Conservation (phyloP, 2,797 vertebrate genomes). For the Pogoniulus pusillus region DNA sequence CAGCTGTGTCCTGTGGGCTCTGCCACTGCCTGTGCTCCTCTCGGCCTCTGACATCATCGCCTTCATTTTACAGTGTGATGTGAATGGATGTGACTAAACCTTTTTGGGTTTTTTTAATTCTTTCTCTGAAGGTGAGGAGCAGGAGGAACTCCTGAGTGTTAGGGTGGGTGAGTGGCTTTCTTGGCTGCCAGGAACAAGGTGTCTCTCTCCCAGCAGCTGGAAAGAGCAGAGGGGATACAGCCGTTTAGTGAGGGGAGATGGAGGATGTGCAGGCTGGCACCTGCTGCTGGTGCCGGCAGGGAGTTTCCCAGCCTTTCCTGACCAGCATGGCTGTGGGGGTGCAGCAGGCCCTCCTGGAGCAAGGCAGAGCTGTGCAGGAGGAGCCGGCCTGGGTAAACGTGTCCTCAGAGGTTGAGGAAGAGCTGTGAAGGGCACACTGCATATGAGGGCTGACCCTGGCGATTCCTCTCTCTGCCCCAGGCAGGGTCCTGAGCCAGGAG, state of each 20-base stretch:
- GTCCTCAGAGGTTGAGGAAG: background rate
- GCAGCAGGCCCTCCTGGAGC: background rate
- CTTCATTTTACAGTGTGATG: conserved; percentile 54
- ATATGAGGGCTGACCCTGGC: rapidly evolving
- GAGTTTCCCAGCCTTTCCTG: background rate
- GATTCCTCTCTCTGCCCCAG: background rate
- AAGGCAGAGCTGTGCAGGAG: background rate
- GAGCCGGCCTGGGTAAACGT: rapidly evolving
- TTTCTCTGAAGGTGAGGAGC: conserved; percentile 12
- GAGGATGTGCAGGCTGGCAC: no score
- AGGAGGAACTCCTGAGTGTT: background rate
- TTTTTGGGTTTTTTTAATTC: background rate
- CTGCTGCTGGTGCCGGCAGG: background rate
- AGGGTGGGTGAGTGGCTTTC: background rate
- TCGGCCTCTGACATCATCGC: background rate
- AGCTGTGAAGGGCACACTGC: background rate
- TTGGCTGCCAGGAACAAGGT: background rate
- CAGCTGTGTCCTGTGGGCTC: background rate
- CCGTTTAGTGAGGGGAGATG: no score
- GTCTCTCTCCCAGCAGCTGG: background rate
- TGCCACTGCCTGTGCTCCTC: background rate
- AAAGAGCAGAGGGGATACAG: background rate
- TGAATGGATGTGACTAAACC: conserved; percentile 48
- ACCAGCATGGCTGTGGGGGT: no score
- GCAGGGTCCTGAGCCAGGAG: background rate